Conservation (phyloP, 2,888 invertebrate genomes). For the Dendrolimus houi region DNA sequence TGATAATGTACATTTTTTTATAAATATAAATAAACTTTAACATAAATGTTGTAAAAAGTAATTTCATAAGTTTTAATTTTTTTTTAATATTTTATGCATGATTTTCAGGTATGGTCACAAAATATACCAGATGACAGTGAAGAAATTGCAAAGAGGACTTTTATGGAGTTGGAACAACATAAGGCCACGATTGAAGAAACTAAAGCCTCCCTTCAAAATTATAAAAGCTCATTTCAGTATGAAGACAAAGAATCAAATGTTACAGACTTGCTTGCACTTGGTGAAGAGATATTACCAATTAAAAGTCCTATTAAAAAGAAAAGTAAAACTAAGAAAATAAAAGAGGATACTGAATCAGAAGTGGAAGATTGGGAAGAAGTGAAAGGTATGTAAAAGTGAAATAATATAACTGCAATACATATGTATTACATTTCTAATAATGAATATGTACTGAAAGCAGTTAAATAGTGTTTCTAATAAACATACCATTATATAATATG, state of each 20-base stretch:
- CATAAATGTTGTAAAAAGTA: too few relatives aligned
- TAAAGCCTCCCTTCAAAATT: constrained; percentile 71
- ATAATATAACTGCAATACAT: too few relatives aligned
- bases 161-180: constrained; percentile 75
- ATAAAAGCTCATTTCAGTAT: constrained; percentile 35
- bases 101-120: constrained; percentile 48
- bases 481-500: too few relatives aligned
- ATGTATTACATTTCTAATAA: too few relatives aligned
- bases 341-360: constrained; percentile 76
- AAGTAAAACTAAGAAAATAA: constrained; percentile 30
- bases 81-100: too few relatives aligned
- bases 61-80: too few relatives aligned
- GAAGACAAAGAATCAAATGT: constrained; percentile 63
- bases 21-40: too few relatives aligned
- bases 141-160: constrained; percentile 65
- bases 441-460: too few relatives aligned
- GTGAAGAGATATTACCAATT: constrained; percentile 66
- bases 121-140: constrained; percentile 50
- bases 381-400: constrained; percentile 53
- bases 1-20: constrained; percentile 2
- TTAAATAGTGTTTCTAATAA: too few relatives aligned
- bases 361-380: constrained; percentile 87
- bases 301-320: constrained; percentile 28
- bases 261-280: constrained; percentile 79
- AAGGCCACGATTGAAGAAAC: constrained; percentile 78